Evolutionary conservation across 2,888 invertebrate species (phyloP).

Genomic region (Podotricha telesiphe): DNA sequence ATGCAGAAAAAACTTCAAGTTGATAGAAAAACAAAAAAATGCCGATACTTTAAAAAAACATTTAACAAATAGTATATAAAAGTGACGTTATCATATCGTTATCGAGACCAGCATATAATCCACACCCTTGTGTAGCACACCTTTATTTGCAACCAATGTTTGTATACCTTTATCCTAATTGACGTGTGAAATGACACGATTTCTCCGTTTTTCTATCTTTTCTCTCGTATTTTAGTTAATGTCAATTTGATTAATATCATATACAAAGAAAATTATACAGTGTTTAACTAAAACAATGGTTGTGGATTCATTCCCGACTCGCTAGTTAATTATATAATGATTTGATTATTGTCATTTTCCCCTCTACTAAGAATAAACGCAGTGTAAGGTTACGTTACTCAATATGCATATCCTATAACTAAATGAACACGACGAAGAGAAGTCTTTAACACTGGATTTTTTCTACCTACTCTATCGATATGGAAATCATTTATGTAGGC

Average conservation of each 20-base stretch:
- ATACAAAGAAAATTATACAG: no score
- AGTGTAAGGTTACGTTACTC: background rate
- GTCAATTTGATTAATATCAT: no score
- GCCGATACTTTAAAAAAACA: no score
- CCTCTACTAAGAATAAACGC: background rate
- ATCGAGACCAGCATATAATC: constrained; percentile 38
- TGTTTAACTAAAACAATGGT: no score
- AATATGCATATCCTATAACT: background rate
- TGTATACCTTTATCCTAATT: constrained; percentile 52
- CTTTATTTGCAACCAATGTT: constrained; percentile 51
- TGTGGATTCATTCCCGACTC: background rate
- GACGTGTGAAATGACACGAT: constrained; percentile 42
- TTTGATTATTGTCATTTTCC: no score
- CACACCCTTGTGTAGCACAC: constrained; percentile 46
- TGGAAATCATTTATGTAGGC: no score
- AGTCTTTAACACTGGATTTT: no score
- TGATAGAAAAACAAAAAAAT: no score
- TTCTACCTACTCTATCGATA: no score
- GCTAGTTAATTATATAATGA: background rate
- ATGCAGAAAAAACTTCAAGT: no score
- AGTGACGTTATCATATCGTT: constrained; percentile 33
- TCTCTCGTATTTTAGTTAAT: background rate
- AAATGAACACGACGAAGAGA: no score
- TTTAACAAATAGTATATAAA: constrained; percentile 18
- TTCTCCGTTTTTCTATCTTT: constrained; percentile 5